Base-by-base conservation (phyloP, 2,113 vertebrate species). In the Zingel zingel region DNA sequence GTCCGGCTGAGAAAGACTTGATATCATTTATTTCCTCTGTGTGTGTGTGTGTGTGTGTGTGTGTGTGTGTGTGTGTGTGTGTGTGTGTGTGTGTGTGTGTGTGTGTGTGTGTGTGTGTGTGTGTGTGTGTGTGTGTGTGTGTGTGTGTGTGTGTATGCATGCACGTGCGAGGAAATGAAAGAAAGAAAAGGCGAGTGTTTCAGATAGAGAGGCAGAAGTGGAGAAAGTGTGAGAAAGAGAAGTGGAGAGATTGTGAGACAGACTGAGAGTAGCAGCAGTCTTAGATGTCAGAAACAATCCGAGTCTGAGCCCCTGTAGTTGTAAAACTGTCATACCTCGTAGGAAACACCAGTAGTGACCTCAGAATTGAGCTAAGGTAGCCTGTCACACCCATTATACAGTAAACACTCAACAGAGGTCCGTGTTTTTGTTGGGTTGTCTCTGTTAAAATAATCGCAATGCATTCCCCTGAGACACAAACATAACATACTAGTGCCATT, bases 341-440 rank as follows among this genome's bases (percentile, higher is more conserved):
- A 91, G 88, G 86, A 90, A 92, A 89, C 88, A 88, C 87, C 88
- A 81, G 74, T 68, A 50, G 47, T 90, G 86, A 88, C 85, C 88
- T 85, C 83, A 83, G 86, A 82, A 84, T 82, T 76, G 83, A 76
- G 72, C 88, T 70, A 74, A 84, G 77, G 84, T 85, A 78, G 74
- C 56, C 81, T 90, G 91, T 92, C 91, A 88, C 85, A 71, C 86
- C 80, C 86, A 82, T 90, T 90, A 84, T 63, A 81, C 86, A 72
- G 84, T 88, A 90, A 91, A 92, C 89, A 88, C 88, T 91, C 89
- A 62, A 25, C 80, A 62, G 69, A 83, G 87, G 81, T 63, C 68
- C 11, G 5, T 90, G 88, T 89, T 90, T 93, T 84, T 81, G 80
- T 91, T 92, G 86, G 87, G 88, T 79, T 83, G 69, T 86, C 74